Evolutionary conservation across 2,888 invertebrate genomes (phyloP).

Genomic region (Acanthosepion lycidas): DNA sequence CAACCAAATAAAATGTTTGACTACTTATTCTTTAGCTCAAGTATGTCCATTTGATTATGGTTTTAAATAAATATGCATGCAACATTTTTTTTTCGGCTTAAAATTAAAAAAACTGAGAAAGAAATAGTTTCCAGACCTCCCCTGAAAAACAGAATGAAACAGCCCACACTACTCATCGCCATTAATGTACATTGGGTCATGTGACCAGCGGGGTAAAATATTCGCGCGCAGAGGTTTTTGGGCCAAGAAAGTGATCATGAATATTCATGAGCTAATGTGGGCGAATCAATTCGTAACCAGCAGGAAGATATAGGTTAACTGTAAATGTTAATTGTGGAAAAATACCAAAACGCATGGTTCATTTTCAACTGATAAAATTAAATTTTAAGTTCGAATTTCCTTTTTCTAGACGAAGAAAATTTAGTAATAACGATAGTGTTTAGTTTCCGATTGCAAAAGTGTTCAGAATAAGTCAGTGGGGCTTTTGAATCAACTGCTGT

Average conservation of each 20-base stretch:
- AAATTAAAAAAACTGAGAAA: no score
- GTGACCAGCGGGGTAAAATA: slow-evolving; percentile 44
- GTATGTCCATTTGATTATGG: neutral
- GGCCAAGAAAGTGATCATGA: slow-evolving; percentile 47
- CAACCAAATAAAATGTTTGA: neutral
- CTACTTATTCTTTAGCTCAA: neutral
- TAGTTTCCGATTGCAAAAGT: neutral
- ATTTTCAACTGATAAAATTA: neutral
- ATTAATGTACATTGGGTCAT: slow-evolving; percentile 46
- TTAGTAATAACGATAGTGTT: neutral
- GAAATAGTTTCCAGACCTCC: neutral
- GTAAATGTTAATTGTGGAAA: neutral
- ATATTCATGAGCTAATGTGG: slow-evolving; percentile 45
- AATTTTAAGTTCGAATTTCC: neutral
- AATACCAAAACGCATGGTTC: neutral
- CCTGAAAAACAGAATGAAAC: neutral
- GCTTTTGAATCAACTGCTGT: neutral
- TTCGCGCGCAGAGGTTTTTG: slow-evolving; percentile 49
- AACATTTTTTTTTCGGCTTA: neutral
- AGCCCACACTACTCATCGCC: slow-evolving; percentile 37
- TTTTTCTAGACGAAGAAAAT: neutral
- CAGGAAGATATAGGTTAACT: neutral
- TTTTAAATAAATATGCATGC: neutral
- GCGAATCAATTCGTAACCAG: neutral
- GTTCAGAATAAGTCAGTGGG: neutral